phyloP scores from a whole-genome alignment of 1,140 invertebrate genomes.

The Drosophila bocqueti region DNA sequence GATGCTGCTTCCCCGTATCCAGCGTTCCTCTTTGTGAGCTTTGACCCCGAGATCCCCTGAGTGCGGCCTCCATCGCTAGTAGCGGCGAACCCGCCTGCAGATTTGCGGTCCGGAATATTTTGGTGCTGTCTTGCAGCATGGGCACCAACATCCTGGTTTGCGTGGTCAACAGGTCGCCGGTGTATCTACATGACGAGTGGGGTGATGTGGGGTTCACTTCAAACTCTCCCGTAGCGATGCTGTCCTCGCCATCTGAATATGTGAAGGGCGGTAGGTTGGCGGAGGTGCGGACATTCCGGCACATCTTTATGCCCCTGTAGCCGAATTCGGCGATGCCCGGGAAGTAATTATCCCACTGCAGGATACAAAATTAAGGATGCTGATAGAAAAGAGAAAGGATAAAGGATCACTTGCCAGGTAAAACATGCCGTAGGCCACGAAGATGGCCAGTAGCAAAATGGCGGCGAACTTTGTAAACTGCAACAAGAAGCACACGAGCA shows the following conservation, averaged over 20 bases:
- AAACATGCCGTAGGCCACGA: constrained; percentile 55
- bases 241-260: constrained; percentile 8
- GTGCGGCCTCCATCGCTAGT: background rate
- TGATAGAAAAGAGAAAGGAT: background rate
- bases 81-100: background rate
- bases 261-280: constrained; percentile 26
- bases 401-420: constrained; percentile 53
- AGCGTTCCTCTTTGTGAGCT: background rate
- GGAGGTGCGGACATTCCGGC: constrained; percentile 9
- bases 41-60: constrained; percentile 1
- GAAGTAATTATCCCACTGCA: constrained; percentile 46
- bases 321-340: constrained; percentile 23
- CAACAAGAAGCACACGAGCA: constrained; percentile 54
- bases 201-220: background rate
- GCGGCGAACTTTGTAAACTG: constrained; percentile 66
- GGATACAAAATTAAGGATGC: background rate
- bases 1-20: background rate
- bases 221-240: constrained; percentile 17
- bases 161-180: background rate
- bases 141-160: constrained; percentile 11
- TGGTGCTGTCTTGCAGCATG: background rate
- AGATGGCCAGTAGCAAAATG: constrained; percentile 49
- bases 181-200: background rate
- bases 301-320: constrained; percentile 2
- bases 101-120: background rate